Percentiles rank a stretch among this genome's conserved stretches.
phyloP scores from a whole-genome alignment of 2,113 vertebrate genomes.

The Falcunculus frontatus region DNA sequence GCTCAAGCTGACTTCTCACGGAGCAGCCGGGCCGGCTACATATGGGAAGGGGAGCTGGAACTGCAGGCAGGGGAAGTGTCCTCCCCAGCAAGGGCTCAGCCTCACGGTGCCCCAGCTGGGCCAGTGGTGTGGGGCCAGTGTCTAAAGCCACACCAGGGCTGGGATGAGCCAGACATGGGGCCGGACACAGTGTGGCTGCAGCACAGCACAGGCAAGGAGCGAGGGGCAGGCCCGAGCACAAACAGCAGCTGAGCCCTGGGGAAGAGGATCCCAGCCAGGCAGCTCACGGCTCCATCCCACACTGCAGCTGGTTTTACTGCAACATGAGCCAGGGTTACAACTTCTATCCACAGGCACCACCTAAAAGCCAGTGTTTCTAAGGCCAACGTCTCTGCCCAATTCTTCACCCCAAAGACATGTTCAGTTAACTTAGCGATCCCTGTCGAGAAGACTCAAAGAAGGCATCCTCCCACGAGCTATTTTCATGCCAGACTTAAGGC shows the following conservation, averaged over 20 bases:
- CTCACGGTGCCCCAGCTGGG: rapidly evolving
- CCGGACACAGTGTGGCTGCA: background rate
- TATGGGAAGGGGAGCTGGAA: background rate
- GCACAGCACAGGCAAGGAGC: rapidly evolving
- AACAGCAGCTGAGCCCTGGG: background rate
- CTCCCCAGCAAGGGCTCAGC: too few relatives aligned
- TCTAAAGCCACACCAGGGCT: background rate
- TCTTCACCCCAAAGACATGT: background rate
- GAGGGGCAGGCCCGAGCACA: background rate
- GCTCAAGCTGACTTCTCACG: background rate
- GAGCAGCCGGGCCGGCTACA: rapidly evolving
- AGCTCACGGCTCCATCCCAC: background rate
- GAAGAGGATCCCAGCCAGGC: background rate
- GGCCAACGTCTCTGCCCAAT: background rate
- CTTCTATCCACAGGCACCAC: background rate
- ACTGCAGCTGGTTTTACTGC: background rate
- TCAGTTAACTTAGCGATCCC: background rate
- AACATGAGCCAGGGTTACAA: background rate
- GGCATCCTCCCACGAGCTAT: rapidly evolving
- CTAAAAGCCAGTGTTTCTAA: background rate
- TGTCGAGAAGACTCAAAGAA: background rate
- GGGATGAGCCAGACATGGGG: background rate
- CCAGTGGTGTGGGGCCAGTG: rapidly evolving
- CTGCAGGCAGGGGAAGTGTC: background rate
- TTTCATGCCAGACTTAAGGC: background rate